phyloP scores from a whole-genome alignment of 92 coral and sea anemone species.

The Muricea muricata region DNA sequence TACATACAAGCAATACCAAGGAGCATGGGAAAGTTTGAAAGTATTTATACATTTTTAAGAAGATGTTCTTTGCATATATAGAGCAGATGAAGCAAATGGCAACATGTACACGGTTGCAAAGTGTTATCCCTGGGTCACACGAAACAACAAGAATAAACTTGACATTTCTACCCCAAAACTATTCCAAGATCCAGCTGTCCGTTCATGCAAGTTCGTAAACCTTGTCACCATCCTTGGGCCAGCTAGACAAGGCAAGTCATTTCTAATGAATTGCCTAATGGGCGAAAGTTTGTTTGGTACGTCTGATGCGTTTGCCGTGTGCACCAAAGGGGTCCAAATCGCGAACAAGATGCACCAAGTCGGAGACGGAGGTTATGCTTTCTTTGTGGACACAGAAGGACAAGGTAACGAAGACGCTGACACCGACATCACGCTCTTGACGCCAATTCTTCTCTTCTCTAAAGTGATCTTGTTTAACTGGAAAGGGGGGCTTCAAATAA shows the following conservation, averaged over 20 bases:
- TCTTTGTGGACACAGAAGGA: constrained; percentile 27
- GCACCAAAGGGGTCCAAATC: too few species aligned
- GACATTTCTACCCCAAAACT: background rate
- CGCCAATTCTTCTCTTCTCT: constrained; percentile 33
- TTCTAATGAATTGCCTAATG: constrained; percentile 27
- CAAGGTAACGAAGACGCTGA: constrained; percentile 10
- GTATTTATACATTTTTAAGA: too few species aligned
- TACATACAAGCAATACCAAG: too few species aligned
- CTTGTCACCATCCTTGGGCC: constrained; percentile 26
- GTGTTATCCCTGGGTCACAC: background rate
- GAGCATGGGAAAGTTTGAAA: too few species aligned
- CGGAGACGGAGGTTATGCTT: constrained; percentile 1
- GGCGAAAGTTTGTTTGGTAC: constrained; percentile 3
- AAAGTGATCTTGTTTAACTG: constrained; percentile 31
- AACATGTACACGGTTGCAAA: background rate
- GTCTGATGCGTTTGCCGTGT: background rate
- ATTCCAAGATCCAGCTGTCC: background rate
- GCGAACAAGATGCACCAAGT: background rate
- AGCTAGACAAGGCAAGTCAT: constrained; percentile 35
- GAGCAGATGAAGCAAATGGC: too few species aligned
- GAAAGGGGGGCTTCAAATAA: constrained; percentile 23
- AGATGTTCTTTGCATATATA: too few species aligned
- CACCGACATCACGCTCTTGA: background rate
- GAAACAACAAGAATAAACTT: constrained; percentile 2
- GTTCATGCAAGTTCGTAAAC: constrained; percentile 8